phyloP scores from a whole-genome alignment of 2,113 vertebrate genomes.

The Phycodurus eques region DNA sequence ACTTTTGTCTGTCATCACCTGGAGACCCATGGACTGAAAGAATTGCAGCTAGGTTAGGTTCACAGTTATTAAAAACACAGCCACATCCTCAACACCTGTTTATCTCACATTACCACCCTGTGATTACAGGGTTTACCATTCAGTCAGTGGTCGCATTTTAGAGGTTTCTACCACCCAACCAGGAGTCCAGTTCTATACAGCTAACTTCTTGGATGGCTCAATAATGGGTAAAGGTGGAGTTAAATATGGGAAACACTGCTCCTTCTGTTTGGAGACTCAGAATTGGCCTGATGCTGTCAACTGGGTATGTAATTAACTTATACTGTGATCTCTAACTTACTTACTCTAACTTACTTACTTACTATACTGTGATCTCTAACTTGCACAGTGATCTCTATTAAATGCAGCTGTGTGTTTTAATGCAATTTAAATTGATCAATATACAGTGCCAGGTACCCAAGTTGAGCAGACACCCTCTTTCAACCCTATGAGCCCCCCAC shows the following conservation, averaged over 20 bases:
- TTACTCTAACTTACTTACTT: no score
- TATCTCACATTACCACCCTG: background rate
- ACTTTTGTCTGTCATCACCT: slow-evolving; percentile 81
- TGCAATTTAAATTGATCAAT: background rate
- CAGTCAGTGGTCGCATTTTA: slow-evolving; percentile 78
- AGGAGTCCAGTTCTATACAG: slow-evolving; percentile 93
- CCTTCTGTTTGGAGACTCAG: slow-evolving; percentile 93
- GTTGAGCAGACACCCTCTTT: background rate
- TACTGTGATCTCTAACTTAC: no score
- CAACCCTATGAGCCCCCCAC: no score
- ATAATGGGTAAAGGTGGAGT: slow-evolving; percentile 78
- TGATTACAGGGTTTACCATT: slow-evolving; percentile 77
- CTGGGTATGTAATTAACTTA: slow-evolving; percentile 72
- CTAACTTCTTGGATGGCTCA: slow-evolving; percentile 88
- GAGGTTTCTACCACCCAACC: slow-evolving; percentile 88
- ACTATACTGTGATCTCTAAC: no score
- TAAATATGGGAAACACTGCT: slow-evolving; percentile 81
- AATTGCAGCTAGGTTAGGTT: slow-evolving; percentile 77
- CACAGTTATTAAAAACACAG: background rate
- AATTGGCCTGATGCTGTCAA: slow-evolving; percentile 92
- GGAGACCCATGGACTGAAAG: slow-evolving; percentile 54
- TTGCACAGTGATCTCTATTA: background rate
- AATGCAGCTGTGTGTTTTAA: background rate
- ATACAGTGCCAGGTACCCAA: background rate
- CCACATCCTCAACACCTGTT: background rate